A percentile compares a stretch with the other conserved stretches of the same genome.
Conservation (phyloP, 2,888 invertebrate species). For the Microdon myrmicae region DNA sequence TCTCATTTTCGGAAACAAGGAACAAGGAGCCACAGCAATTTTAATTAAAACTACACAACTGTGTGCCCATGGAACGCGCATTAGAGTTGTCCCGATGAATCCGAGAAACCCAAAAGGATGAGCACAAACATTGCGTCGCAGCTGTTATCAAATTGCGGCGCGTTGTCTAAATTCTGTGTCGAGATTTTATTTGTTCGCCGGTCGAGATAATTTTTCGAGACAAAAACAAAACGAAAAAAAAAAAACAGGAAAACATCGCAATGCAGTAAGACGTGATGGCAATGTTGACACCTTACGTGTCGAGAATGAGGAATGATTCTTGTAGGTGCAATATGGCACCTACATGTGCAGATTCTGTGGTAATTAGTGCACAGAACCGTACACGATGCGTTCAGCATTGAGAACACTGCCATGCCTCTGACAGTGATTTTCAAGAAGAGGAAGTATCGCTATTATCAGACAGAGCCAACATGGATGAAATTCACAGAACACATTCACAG, state of each 20-base stretch:
- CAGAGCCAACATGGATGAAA: constrained; percentile 43
- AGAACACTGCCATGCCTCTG: neutral
- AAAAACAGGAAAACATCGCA: constrained; percentile 25
- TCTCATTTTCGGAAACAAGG: constrained; percentile 29
- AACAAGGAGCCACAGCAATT: constrained; percentile 42
- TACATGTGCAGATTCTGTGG: constrained; percentile 37
- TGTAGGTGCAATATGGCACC: constrained; percentile 53
- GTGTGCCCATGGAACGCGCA: constrained; percentile 36
- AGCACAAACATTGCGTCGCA: constrained; percentile 40
- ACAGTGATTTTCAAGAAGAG: constrained; percentile 3
- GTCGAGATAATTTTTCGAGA: constrained; percentile 7
- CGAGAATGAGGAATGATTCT: constrained; percentile 44
- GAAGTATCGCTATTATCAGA: constrained; percentile 35
- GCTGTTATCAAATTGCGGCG: constrained; percentile 44
- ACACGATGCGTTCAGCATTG: constrained; percentile 10
- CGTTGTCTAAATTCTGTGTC: constrained; percentile 45
- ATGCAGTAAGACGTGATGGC: constrained; percentile 47
- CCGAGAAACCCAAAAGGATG: neutral
- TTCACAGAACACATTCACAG: constrained; percentile 33
- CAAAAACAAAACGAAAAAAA: constrained; percentile 1
- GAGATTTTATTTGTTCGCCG: constrained; percentile 4
- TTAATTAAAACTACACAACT: constrained; percentile 42
- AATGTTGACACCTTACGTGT: constrained; percentile 53
- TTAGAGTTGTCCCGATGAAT: constrained; percentile 7
- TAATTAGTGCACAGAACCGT: constrained; percentile 41